Evolutionary conservation across 2,113 vertebrate genomes (phyloP), one percentile per base, ranked within the genome.

Genomic region (Bagarius yarrelli): DNA sequence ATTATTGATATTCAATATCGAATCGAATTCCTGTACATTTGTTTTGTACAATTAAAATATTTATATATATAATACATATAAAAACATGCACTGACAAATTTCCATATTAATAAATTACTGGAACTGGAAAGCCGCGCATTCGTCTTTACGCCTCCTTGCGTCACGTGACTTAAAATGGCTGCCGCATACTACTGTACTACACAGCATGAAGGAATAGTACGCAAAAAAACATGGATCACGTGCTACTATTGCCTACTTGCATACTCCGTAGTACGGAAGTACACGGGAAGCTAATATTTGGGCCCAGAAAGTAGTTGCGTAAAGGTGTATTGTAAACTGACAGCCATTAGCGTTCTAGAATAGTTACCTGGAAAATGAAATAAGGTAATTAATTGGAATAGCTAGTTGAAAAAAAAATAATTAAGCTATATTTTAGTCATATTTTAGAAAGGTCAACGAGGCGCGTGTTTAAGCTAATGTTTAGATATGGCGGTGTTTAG

Each of bases 141-240:
- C 4, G 44, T 1, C 5, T 11, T 71, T 18, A 18, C 4, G 1
- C 21, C 27, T 18, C 23, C 4, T 34, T 5, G 27, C 23, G 44
- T 78, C 76, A 78, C 76, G 76, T 78, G 76, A 66, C 25, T 55
- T 23, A 1, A 78, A 78, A 78, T 78, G 76, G 76, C 60, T 13
- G 60, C 76, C 76, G 47, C 60, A 3, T 78, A 13, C 76, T 66
- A 32, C 19, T 47, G 12, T n/a, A 64, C 60, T 78, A 78, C 2
- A 8, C 25, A 59, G 74, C 30, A 61, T 61, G 55, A 4, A 40
- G 19, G 19, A 66, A 5, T 30, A 73, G 50, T 73, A 32, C 50
- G 70, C 50, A 32, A 14, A n/a, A 21, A 23, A 5, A 3, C 47
- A 19, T 19, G 15, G 1, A 4, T 4, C 11, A 4, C 3, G 9